A percentile compares a stretch with the other conserved stretches of the same genome.
These are phyloP conservation scores for Patella depressa DNA, from an alignment of 2,888 invertebrate species.

Conservation along the genomic window DNA sequence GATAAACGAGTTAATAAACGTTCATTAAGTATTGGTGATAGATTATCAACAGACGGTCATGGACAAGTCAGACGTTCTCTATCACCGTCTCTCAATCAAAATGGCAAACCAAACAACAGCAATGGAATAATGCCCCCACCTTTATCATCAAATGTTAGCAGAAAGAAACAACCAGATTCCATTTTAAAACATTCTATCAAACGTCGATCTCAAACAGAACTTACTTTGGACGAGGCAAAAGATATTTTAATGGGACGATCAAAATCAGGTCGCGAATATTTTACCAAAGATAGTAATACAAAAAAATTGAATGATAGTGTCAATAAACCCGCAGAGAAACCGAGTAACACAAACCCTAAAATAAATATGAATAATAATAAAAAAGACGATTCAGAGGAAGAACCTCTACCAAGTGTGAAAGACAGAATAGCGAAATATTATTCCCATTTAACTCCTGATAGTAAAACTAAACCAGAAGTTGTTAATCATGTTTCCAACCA, in stretches of 20 bases:
- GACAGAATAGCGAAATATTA: conserved; percentile 49
- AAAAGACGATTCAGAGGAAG: conserved; percentile 26
- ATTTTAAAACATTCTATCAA: conserved; percentile 46
- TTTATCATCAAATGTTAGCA: conserved; percentile 32
- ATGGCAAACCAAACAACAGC: conserved; percentile 31
- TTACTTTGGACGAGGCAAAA: conserved; percentile 61
- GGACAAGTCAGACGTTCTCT: conserved; percentile 10
- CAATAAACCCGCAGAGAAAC: conserved; percentile 10
- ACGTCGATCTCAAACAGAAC: conserved; percentile 48
- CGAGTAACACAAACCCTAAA: conserved; percentile 1
- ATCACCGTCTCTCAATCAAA: conserved; percentile 11
- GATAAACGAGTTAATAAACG: conserved; percentile 8
- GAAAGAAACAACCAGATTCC: conserved; percentile 36
- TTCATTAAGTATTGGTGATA: conserved; percentile 12
- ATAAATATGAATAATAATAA: neutral
- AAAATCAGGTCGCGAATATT: conserved; percentile 30
- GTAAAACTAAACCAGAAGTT: conserved; percentile 18
- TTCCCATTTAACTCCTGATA: conserved; percentile 29
- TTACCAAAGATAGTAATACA: neutral
- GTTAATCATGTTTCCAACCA: conserved; percentile 33
- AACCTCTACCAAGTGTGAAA: conserved; percentile 44
- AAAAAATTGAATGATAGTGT: conserved; percentile 3
- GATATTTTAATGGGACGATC: conserved; percentile 62
- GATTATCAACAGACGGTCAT: neutral
- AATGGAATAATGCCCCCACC: conserved; percentile 52